phyloP scores from a whole-genome alignment of 2,888 invertebrate species.

The Sialis lutaria region DNA sequence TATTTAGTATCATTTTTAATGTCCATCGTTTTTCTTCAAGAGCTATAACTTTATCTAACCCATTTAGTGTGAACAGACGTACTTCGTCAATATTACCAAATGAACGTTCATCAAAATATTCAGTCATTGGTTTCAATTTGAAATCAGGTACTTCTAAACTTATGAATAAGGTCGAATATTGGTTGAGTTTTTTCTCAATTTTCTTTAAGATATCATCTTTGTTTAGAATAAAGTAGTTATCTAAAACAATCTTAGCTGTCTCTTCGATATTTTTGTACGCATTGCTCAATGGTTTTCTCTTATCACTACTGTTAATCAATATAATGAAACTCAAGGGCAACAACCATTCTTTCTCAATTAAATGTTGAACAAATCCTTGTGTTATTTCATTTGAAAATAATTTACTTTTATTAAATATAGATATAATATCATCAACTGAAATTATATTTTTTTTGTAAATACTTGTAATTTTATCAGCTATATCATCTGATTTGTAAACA shows the following conservation, averaged over 20 bases:
- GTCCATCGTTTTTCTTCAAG: slow-evolving; percentile 13
- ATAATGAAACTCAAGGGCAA: not conserved
- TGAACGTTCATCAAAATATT: slow-evolving; percentile 5
- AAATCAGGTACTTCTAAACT: slow-evolving; percentile 6
- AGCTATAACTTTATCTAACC: slow-evolving; percentile 11
- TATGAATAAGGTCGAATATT: slow-evolving; percentile 2
- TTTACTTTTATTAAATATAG: no score
- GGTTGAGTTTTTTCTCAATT: slow-evolving; percentile 2
- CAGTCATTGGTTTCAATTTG: slow-evolving; percentile 8
- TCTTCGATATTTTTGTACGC: not conserved
- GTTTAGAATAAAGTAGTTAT: not conserved
- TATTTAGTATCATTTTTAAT: slow-evolving; percentile 8
- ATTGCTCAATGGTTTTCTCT: slow-evolving; percentile 2
- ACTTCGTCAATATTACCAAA: slow-evolving; percentile 10
- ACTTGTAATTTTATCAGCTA: no score
- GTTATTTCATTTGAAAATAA: not conserved
- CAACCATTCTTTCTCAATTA: not conserved
- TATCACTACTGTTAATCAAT: not conserved
- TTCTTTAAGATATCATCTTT: slow-evolving; percentile 6
- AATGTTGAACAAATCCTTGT: no score
- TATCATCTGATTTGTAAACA: no score
- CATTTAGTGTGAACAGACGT: slow-evolving; percentile 11
- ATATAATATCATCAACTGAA: no score
- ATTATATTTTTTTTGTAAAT: no score
- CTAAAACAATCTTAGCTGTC: not conserved